These are phyloP conservation scores for Orestias chungarensis DNA, from an alignment of 2,797 vertebrate species.

Conservation along the genomic window DNA sequence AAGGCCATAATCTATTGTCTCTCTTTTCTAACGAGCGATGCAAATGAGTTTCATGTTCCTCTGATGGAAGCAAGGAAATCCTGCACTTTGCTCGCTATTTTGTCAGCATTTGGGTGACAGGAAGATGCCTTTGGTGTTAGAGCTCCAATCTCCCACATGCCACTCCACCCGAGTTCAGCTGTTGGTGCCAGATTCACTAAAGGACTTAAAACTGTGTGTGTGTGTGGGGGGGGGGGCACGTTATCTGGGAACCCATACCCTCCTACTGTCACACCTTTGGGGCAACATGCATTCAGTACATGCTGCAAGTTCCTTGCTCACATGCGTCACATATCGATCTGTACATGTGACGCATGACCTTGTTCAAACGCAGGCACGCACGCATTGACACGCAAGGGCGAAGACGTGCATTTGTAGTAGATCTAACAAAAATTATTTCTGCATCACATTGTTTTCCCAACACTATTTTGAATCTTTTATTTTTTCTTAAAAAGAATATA, in stretches of 20 bases:
- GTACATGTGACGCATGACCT: constrained; percentile 23
- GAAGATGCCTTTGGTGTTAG: constrained; percentile 75
- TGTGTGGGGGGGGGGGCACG: constrained; percentile 30
- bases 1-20: no score
- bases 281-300: constrained; percentile 58
- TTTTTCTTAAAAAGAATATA: neutral
- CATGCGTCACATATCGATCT: constrained; percentile 16
- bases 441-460: neutral
- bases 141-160: constrained; percentile 42
- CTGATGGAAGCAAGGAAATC: constrained; percentile 41
- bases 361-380: constrained; percentile 8
- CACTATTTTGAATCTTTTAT: neutral
- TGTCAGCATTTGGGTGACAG: constrained; percentile 52
- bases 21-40: neutral
- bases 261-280: constrained; percentile 44
- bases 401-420: neutral
- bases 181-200: constrained; percentile 53
- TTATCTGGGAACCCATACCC: constrained; percentile 36
- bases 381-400: neutral
- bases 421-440: neutral
- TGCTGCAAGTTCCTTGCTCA: constrained; percentile 47
- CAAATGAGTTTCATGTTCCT: constrained; percentile 24
- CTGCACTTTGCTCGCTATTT: constrained; percentile 29
- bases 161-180: constrained; percentile 68
- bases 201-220: constrained; percentile 42